Percentiles rank a stretch among this genome's conserved stretches.
Evolutionary conservation across 1,140 invertebrate genomes (phyloP).

Genomic region (Ephestia elutella): DNA sequence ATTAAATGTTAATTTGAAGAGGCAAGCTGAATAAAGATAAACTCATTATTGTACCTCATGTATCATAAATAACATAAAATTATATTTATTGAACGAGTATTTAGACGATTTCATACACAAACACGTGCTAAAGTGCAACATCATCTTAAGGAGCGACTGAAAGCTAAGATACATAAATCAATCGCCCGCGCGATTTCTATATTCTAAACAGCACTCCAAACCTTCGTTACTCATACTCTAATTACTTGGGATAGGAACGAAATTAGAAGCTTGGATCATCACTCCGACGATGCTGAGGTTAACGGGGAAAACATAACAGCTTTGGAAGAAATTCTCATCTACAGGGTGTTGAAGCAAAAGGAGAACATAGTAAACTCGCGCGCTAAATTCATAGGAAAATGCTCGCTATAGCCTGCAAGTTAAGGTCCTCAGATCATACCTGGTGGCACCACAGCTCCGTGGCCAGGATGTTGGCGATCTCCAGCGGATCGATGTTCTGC

Average conservation of each 20-base stretch:
- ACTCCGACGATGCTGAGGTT: background rate
- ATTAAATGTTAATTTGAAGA: too few species aligned
- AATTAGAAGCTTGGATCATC: constrained; percentile 9
- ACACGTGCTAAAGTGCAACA: constrained; percentile 8
- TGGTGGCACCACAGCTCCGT: constrained; percentile 85
- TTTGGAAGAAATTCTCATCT: background rate
- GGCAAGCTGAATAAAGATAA: too few species aligned
- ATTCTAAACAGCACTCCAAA: constrained; percentile 24
- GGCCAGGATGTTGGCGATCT: constrained; percentile 85
- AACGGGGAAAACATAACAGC: background rate
- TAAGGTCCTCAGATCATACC: constrained; percentile 67
- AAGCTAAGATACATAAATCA: constrained; percentile 39
- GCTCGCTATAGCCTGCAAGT: constrained; percentile 13
- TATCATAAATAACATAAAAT: background rate
- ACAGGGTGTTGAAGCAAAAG: background rate
- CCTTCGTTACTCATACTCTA: constrained; percentile 15
- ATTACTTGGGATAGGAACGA: constrained; percentile 13
- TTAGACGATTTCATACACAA: constrained; percentile 3
- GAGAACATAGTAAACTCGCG: background rate
- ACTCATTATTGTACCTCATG: too few species aligned
- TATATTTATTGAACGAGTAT: background rate
- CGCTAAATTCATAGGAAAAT: background rate
- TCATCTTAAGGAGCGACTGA: constrained; percentile 23
- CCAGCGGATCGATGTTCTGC: constrained; percentile 82
- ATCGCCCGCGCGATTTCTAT: constrained; percentile 30